phyloP scores from a whole-genome alignment of 2,113 vertebrate species.

The Mellivora capensis region DNA sequence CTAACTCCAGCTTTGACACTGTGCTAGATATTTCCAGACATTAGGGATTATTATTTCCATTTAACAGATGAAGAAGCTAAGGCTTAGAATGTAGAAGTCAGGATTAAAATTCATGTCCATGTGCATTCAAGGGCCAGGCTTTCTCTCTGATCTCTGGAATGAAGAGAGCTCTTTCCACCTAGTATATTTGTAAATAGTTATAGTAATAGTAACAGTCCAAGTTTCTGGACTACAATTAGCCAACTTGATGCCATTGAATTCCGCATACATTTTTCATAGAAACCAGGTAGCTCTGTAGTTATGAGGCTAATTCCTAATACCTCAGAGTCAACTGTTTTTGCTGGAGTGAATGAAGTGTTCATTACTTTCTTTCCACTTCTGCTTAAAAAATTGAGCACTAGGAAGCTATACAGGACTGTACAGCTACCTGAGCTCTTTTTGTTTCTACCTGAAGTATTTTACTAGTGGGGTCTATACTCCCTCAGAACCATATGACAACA shows the following conservation, averaged over 20 bases:
- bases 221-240: background rate
- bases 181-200: background rate
- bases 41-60: background rate
- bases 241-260: background rate
- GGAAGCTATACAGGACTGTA: background rate
- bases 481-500: background rate
- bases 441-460: background rate
- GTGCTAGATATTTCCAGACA: background rate
- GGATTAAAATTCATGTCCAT: background rate
- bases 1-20: background rate
- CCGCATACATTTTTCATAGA: background rate
- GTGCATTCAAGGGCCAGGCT: background rate
- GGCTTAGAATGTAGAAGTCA: background rate
- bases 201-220: background rate
- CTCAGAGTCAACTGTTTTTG: background rate
- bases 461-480: background rate
- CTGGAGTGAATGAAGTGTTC: background rate
- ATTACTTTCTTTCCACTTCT: background rate
- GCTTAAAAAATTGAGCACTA: background rate
- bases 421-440: background rate
- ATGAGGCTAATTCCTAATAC: background rate
- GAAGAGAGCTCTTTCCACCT: background rate
- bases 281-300: background rate
- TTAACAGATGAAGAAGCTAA: background rate
- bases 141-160: background rate